phyloP scores from a whole-genome alignment of 2,113 vertebrate species.

The Sinocyclocheilus grahami region DNA sequence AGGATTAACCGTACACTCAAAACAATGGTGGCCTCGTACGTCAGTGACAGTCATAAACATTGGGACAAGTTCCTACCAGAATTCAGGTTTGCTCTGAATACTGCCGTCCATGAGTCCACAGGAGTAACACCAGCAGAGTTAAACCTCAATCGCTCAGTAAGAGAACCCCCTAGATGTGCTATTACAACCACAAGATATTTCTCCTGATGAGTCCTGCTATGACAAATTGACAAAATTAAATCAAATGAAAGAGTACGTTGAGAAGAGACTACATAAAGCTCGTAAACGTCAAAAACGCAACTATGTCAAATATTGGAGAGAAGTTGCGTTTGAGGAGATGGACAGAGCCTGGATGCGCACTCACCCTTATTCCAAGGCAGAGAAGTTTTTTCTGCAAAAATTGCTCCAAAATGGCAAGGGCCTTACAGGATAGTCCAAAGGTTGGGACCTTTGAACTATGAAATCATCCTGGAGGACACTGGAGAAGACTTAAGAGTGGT shows the following conservation, averaged over 20 bases:
- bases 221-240: background rate
- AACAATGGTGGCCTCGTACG: too few relatives aligned
- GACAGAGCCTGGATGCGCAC: background rate
- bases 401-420: conserved; percentile 2
- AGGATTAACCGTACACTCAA: background rate
- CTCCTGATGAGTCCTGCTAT: background rate
- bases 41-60: too few relatives aligned
- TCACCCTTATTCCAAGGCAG: background rate
- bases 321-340: background rate
- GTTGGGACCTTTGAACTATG: conserved; percentile 6
- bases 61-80: too few relatives aligned
- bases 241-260: background rate
- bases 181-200: too few relatives aligned
- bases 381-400: background rate
- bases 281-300: background rate
- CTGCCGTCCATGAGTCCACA: too few relatives aligned
- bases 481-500: background rate
- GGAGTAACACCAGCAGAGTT: too few relatives aligned
- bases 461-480: background rate
- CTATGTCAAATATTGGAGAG: background rate
- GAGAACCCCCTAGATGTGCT: too few relatives aligned
- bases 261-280: background rate
- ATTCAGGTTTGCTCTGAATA: too few relatives aligned
- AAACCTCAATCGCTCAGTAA: too few relatives aligned
- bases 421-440: background rate